Evolutionary conservation across 2,888 invertebrate species (phyloP), one percentile per base, ranked within the genome.

Genomic region (Pseudococcus jackbeardsleyi): DNA sequence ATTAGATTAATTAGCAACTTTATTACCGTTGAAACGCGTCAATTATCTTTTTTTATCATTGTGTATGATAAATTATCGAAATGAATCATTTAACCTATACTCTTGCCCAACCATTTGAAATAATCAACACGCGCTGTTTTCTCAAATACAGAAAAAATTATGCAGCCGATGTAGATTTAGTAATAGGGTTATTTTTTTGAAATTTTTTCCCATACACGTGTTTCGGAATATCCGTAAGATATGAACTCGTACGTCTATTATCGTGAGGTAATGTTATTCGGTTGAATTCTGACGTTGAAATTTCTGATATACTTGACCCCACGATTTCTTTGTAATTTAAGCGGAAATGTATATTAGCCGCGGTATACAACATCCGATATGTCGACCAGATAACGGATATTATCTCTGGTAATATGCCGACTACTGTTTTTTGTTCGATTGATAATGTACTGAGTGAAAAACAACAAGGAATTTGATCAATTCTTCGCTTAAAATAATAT

Each of bases 1-100:
- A 79, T 79, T 39, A 79, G 42, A 79, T 42, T 79, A 79, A 79
- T 79, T 79, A 79, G 42, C 79, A 72, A 33, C 6, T 42, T 79
- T n/a, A 72, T 72, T 72, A 33, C 17, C 33, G 72, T 72, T 19
- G 39, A 79, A 79, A 79, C 19, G 42, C 26, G 79, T 19, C 39
- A 79, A 79, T 79, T 79, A 79, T 42, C 42, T 42, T 19, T 2
- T 2, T 79, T 79, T 42, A 46, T 79, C 42, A 79, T 79, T 79
- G 79, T 79, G 33, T 79, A 79, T 9, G 79, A 33, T 33, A 33
- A 33, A 26, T 3, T 72, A 72, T 72, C 68, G 68, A 72, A 7
- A 72, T 72, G 26, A 72, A 72, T 72, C 68, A 72, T 72, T 72
- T 72, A 72, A 72, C 33, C 15, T 26, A 26, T 33, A 33, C 68